Evolutionary conservation across 30 jellyfish, hydroid and myxozoan genomes (phyloP), one percentile per base, ranked within the genome.

Genomic region (Cassiopea andromeda): DNA sequence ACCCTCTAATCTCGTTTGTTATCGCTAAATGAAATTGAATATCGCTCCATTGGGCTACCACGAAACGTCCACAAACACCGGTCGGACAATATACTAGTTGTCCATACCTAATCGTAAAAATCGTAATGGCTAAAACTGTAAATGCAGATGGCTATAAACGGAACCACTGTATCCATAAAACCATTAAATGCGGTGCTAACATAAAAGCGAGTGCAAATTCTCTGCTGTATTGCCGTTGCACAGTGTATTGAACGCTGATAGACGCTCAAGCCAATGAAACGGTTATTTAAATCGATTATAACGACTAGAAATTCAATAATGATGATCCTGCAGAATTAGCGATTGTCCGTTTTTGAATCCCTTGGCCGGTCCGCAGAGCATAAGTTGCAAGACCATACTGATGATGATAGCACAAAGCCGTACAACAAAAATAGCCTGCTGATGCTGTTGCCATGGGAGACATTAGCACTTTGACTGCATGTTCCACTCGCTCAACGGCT

Each of bases 401-500:
- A 27, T 27, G 38, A 27, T 80, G 89, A 58, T 64, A 50, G 89
- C 79, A 59, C 89, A 80, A 61, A 80, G 50, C 89, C 73, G 86
- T 13, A n/a, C 78, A 8, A 44, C 49, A 45, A 80, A 82, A 70
- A 83, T 83, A 45, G 91, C 76, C 91, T 83, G 61, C 48, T 72
- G 76, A 70, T 70, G 60, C 46, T 14, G 91, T 83, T 83, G 91
- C 84, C 84, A 83, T 83, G 69, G 91, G 79, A 1, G 57, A 70
- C 54, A 6, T 18, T 38, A 45, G 50, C 78, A 38, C 7, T 44
- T 45, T 45, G 44, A 50, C 87, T 45, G 46, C 46, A 17, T 58
- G 89, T 80, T 47, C 71, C 7, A 16, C 9, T 0, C 64, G 69
- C 48, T 1, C 60, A 77, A 38, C 38, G 5, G 79, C 14, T 6